These are phyloP conservation scores for Ophioninae sp. DNA, from an alignment of 2,888 invertebrate genomes.

Conservation along the genomic window DNA sequence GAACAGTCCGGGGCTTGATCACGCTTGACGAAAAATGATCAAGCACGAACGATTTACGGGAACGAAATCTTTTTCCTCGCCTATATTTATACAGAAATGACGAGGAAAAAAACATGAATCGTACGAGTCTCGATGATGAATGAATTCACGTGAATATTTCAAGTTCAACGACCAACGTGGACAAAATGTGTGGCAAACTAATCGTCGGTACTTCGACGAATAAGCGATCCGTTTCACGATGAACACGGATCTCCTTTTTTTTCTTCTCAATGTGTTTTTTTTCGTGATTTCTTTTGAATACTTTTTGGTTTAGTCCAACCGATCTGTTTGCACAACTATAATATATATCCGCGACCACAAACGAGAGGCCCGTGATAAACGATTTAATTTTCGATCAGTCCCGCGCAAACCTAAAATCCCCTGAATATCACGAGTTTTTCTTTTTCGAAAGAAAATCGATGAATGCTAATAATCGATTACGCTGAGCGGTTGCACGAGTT, in stretches of 20 bases:
- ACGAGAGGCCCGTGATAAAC: constrained; percentile 48
- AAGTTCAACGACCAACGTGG: constrained; percentile 12
- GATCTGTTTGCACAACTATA: constrained; percentile 20
- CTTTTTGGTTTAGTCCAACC: constrained; percentile 42
- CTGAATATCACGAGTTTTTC: constrained; percentile 27
- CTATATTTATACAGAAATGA: constrained; percentile 41
- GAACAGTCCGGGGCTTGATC: constrained; percentile 11
- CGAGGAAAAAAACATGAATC: constrained; percentile 29
- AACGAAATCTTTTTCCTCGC: constrained; percentile 5
- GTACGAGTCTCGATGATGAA: constrained; percentile 43
- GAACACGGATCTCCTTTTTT: constrained; percentile 32
- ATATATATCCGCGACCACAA: constrained; percentile 23
- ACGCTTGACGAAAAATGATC: constrained; percentile 28
- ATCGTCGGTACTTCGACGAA: constrained; percentile 33
- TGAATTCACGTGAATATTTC: constrained; percentile 25
- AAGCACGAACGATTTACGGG: constrained; percentile 43
- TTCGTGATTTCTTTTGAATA: constrained; percentile 39
- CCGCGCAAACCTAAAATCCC: constrained; percentile 36
- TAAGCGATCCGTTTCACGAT: constrained; percentile 23
- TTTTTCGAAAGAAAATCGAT: constrained; percentile 24
- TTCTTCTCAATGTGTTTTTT: neutral
- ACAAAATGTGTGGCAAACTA: constrained; percentile 13
- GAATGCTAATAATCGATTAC: constrained; percentile 26
- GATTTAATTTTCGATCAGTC: constrained; percentile 41
- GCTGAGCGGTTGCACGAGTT: constrained; percentile 26